Evolutionary conservation across 2,797 vertebrate species (phyloP), one percentile per base, ranked within the genome.

Genomic region (Poecile montanus): DNA sequence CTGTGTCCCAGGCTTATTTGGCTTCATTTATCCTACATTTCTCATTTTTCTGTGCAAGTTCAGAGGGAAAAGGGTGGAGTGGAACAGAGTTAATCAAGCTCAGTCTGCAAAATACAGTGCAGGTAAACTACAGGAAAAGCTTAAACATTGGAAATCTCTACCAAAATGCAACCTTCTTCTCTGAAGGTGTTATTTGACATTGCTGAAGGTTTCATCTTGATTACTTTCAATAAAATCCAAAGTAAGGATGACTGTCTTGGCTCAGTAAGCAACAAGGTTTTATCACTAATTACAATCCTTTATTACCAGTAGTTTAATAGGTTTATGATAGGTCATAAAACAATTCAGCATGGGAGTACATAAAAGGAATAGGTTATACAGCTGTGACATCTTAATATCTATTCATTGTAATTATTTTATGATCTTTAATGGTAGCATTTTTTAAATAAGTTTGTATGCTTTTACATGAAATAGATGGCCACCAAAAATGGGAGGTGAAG

Each of bases 271-370:
- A 98, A 98, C 98, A 98, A 98, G 98, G 98, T 98, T 98, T 98
- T 97, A 98, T 98, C 98, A 98, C 98, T 99, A 99, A 99, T 99
- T 98, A 98, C 98, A 98, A 98, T 99, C 98, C 98, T 99, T 99
- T 98, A 99, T 98, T 98, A 98, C 98, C 98, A 97, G 98, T 98
- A 98, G 98, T 99, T 98, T 98, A 99, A 99, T 99, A 98, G 98
- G 97, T 98, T 99, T 99, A 98, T 98, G 98, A 98, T 98, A 98
- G 98, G 98, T 98, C 98, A 98, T 99, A 99, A 99, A 99, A 98
- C 98, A 99, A 98, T 98, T 98, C 98, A 95, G 98, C 98, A 98
- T 97, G 98, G 98, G 97, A 98, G 97, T 97, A 96, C 97, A 98
- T 98, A 98, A 98, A 98, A 98, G 94, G 97, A 96, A 98, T 97